Percentiles rank a stretch among this genome's conserved stretches.
Evolutionary conservation across 1,140 invertebrate genomes (phyloP).

Genomic region (Apocrypta bakeri): DNA sequence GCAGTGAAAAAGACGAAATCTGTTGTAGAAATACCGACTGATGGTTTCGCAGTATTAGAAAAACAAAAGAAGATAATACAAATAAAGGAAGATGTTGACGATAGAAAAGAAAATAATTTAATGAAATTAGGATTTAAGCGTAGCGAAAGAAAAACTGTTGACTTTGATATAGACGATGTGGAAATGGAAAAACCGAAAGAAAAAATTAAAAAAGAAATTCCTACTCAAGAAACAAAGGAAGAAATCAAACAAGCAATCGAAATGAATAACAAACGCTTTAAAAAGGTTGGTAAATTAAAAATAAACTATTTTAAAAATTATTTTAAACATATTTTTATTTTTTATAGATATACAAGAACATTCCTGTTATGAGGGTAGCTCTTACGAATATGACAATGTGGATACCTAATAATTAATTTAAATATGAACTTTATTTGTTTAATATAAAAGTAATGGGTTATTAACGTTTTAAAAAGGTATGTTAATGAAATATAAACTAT

Average conservation of each 20-base stretch:
- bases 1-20: background rate
- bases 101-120: slow-evolving; percentile 11
- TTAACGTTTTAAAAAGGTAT: slow-evolving; percentile 12
- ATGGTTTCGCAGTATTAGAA: background rate
- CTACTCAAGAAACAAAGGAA: background rate
- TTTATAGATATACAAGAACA: slow-evolving; percentile 11
- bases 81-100: background rate
- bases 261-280: background rate
- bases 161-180: slow-evolving; percentile 41
- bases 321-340: background rate
- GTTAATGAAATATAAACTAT: background rate
- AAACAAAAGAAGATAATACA: background rate
- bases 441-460: background rate
- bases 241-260: background rate
- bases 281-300: slow-evolving; percentile 10
- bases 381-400: slow-evolving; percentile 23
- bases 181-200: background rate
- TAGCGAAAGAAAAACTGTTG: slow-evolving; percentile 3
- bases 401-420: slow-evolving; percentile 13
- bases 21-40: too few relatives aligned
- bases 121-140: slow-evolving; percentile 39
- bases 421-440: background rate
- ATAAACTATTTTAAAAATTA: background rate
- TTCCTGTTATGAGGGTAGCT: slow-evolving; percentile 22
- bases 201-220: background rate